phyloP scores from a whole-genome alignment of 2,797 vertebrate genomes.

The Megaceryle alcyon region DNA sequence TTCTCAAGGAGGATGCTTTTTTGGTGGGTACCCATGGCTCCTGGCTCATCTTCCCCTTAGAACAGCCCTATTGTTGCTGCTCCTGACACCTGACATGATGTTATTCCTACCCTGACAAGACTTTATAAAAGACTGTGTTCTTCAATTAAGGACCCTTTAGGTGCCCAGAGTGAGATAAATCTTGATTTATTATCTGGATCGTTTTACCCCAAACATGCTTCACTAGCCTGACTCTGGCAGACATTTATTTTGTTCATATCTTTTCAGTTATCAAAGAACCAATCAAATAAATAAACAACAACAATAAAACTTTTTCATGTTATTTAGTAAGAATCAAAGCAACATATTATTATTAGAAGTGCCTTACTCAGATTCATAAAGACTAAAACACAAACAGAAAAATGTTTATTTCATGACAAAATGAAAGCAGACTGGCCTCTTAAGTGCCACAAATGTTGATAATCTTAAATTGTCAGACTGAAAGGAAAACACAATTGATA shows the following conservation, averaged over 20 bases:
- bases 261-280: neutral
- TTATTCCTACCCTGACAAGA: neutral
- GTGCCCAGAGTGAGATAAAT: neutral
- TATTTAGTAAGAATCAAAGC: neutral
- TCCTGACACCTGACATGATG: neutral
- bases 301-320: neutral
- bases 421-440: neutral
- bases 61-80: neutral
- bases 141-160: neutral
- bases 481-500: neutral
- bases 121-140: neutral
- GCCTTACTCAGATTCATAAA: neutral
- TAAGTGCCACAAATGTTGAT: neutral
- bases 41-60: neutral
- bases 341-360: neutral
- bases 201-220: neutral
- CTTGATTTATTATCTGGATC: neutral
- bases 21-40: neutral
- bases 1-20: fast-evolving
- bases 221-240: neutral
- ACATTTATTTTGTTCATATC: neutral
- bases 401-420: neutral
- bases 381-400: neutral
- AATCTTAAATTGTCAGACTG: neutral
- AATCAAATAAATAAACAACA: neutral